These are phyloP conservation scores for Heliconius congener DNA, from an alignment of 1,140 invertebrate genomes.

Conservation along the genomic window DNA sequence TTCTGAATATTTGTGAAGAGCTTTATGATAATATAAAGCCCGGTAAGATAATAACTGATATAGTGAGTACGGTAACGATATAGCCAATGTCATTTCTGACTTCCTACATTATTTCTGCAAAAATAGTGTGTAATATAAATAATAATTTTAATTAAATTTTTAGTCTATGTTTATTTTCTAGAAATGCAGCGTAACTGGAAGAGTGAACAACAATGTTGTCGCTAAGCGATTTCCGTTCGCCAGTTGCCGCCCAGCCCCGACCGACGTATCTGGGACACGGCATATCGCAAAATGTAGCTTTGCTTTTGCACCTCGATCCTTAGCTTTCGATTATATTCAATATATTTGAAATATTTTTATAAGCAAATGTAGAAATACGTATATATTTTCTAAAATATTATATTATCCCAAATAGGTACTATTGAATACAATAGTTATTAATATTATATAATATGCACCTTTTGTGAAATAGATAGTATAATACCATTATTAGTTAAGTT, in stretches of 20 bases:
- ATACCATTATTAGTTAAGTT: background rate
- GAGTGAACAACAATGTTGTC: slow-evolving; percentile 75
- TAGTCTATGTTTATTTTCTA: slow-evolving; percentile 39
- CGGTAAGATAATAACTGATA: slow-evolving; percentile 45
- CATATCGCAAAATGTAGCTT: slow-evolving; percentile 45
- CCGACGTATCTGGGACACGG: slow-evolving; percentile 71
- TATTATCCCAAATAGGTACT: background rate
- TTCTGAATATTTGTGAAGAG: slow-evolving; percentile 16
- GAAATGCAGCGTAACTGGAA: slow-evolving; percentile 42
- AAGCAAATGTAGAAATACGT: background rate
- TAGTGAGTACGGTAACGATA: background rate
- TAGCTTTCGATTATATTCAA: slow-evolving; percentile 21
- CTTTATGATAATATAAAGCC: slow-evolving; percentile 42
- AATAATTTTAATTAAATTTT: background rate
- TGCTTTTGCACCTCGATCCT: slow-evolving; percentile 32
- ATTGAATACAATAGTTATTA: too few relatives aligned
- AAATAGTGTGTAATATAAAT: background rate
- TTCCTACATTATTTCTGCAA: background rate
- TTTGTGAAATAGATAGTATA: too few relatives aligned
- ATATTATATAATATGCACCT: too few relatives aligned
- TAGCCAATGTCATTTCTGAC: background rate
- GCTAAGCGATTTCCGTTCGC: slow-evolving; percentile 73
- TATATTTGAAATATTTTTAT: background rate
- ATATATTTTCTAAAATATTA: background rate
- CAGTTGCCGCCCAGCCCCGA: slow-evolving; percentile 53